Percentiles rank a stretch among this genome's conserved stretches.
These are phyloP conservation scores for Euwallacea fornicatus DNA, from an alignment of 1,140 invertebrate species.

Conservation along the genomic window DNA sequence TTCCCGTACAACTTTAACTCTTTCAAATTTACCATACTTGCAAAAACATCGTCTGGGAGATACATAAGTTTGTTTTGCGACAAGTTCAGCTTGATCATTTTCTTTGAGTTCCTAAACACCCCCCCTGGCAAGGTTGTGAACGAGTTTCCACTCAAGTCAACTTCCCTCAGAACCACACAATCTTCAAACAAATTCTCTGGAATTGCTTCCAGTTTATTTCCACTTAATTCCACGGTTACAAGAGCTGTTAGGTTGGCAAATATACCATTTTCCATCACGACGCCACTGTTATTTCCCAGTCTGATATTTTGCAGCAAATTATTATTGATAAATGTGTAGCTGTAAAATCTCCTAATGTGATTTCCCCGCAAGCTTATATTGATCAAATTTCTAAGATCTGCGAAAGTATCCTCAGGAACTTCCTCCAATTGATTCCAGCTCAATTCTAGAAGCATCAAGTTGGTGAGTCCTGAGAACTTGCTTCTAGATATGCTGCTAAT, in stretches of 20 bases:
- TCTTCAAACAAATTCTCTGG: conserved; percentile 16
- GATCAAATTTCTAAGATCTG: conserved; percentile 1
- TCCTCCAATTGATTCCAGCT: conserved; percentile 25
- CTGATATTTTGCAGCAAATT: conserved; percentile 22
- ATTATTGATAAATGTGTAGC: conserved; percentile 16
- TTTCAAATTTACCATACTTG: conserved; percentile 7
- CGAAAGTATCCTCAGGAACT: conserved; percentile 22
- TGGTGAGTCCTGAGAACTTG: conserved; percentile 25
- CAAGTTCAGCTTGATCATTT: conserved; percentile 16
- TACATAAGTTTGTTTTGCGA: conserved; percentile 10
- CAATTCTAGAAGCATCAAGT: conserved; percentile 33
- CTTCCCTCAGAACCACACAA: conserved; percentile 6
- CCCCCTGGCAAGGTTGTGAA: conserved; percentile 7
- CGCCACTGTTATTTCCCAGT: conserved; percentile 7
- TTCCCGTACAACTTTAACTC: conserved; percentile 13
- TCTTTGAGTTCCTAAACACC: conserved; percentile 8
- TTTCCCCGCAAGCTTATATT: conserved; percentile 17
- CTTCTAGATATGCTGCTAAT: conserved; percentile 26
- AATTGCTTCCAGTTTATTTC: conserved; percentile 9
- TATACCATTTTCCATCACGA: conserved; percentile 17
- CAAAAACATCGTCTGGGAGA: conserved; percentile 2
- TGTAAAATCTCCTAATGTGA: conserved; percentile 2
- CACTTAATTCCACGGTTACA: conserved; percentile 2
- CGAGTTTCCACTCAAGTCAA: conserved; percentile 12
- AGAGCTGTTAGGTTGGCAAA: conserved; percentile 21